Evolutionary conservation across 2,888 invertebrate genomes (phyloP), one percentile per base, ranked within the genome.

Genomic region (Drosophila cognata): DNA sequence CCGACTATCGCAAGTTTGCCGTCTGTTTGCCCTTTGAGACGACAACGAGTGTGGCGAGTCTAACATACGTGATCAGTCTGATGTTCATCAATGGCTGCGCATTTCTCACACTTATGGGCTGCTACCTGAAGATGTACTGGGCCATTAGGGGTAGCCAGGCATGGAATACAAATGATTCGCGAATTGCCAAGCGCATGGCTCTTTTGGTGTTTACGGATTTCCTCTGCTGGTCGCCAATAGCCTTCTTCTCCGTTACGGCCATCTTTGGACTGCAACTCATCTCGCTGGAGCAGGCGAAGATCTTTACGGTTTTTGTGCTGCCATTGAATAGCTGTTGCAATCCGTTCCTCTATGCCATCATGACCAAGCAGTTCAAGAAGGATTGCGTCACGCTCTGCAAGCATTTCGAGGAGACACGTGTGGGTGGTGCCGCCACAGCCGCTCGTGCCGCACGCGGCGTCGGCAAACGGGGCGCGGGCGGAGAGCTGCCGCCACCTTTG

Each of bases 311-410:
- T 48, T 99, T 99, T 92, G 96, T 99, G 64, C 94, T 99, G 84
- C 99, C 99, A 2, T 94, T 99, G 76, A 99, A 99, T 94, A 98
- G 98, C 18, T 99, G 99, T 93, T 98, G 99, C 94, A 99, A 99
- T 94, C 99, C 99, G 0, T 99, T 99, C 93, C 95, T 99, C 35
- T 99, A 99, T 93, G 99, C 99, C 59, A 99, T 99, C 84, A 95
- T 99, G 90, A 99, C 99, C 10, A 99, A 99, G 92, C 98, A 99
- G 93, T 99, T 99, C 93, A 99, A 99, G 93, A 98, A 98, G 93
- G 99, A 99, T 94, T 99, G 99, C 94, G 97, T 98, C 4, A 95
- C 98, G 92, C 96, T 99, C 69, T 99, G 98, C 94, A 98, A 98
- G 93, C 97, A 98, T 28, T 98, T 99, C 86, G 99, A 99, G 93